Evolutionary conservation across 2,113 vertebrate genomes (phyloP).

Genomic region (Camelus dromedarius): DNA sequence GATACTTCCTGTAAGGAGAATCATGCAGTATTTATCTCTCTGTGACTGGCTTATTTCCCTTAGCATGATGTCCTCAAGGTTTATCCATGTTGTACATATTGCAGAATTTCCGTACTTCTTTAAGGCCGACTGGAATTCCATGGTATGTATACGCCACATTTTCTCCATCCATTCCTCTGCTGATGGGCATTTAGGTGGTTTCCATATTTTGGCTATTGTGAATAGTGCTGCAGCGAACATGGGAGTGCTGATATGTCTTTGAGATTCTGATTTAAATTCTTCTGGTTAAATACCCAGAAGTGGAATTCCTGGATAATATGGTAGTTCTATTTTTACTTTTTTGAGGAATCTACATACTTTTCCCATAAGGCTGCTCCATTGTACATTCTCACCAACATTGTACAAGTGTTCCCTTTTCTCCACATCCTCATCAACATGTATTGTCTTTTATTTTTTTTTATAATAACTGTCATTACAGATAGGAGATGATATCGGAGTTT

Average conservation of each 20-base stretch:
- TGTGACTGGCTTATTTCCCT: not conserved
- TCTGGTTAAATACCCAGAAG: not conserved
- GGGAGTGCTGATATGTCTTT: not conserved
- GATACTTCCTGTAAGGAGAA: not conserved
- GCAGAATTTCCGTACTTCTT: not conserved
- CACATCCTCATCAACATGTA: not conserved
- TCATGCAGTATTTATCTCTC: not conserved
- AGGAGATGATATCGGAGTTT: not conserved
- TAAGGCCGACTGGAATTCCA: not conserved
- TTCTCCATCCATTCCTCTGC: not conserved
- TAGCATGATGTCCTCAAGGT: not conserved
- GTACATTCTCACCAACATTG: not conserved
- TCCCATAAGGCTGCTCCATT: not conserved
- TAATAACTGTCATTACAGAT: not conserved
- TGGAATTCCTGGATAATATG: not conserved
- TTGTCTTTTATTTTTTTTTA: not conserved
- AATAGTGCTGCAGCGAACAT: not conserved
- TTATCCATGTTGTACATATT: not conserved
- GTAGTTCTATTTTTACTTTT: not conserved
- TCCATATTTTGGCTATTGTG: not conserved
- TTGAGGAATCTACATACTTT: not conserved
- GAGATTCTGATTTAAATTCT: not conserved
- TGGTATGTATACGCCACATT: not conserved
- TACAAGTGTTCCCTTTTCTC: not conserved
- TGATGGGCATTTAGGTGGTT: not conserved